Percentiles rank a stretch among this genome's conserved stretches.
phyloP scores from a whole-genome alignment of 2,888 invertebrate species.

The Phania funesta region DNA sequence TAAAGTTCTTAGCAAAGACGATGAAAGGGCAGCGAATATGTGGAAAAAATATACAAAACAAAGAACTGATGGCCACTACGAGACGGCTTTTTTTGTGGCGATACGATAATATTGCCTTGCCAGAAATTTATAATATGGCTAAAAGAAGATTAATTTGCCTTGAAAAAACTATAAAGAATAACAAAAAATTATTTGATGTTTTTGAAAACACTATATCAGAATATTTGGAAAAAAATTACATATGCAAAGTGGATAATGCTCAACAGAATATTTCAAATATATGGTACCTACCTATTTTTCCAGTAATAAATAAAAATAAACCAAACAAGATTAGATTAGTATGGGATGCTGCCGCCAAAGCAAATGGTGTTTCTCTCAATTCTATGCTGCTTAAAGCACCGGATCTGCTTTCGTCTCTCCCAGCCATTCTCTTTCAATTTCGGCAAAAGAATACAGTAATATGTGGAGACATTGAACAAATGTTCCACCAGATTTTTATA shows the following conservation, averaged over 20 bases:
- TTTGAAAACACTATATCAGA: slow-evolving; percentile 40
- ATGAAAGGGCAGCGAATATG: slow-evolving; percentile 1
- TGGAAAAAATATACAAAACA: slow-evolving; percentile 8
- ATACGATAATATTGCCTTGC: slow-evolving; percentile 4
- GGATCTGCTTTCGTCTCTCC: slow-evolving; percentile 55
- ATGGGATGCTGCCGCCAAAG: slow-evolving; percentile 49
- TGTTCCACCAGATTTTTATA: slow-evolving; percentile 61
- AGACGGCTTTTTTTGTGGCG: slow-evolving; percentile 24
- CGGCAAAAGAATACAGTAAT: slow-evolving; percentile 48
- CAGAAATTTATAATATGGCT: slow-evolving; percentile 37
- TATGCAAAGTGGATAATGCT: no score
- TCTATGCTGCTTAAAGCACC: slow-evolving; percentile 50
- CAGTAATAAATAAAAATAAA: slow-evolving; percentile 67
- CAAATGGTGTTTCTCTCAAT: slow-evolving; percentile 57
- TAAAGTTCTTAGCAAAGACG: not conserved
- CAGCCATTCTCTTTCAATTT: slow-evolving; percentile 60
- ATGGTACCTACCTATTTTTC: slow-evolving; percentile 64
- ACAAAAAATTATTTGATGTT: not conserved
- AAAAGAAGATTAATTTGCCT: slow-evolving; percentile 10
- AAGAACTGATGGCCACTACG: slow-evolving; percentile 14
- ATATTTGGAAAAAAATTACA: no score
- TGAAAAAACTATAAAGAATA: not conserved
- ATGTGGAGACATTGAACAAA: slow-evolving; percentile 41
- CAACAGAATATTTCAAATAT: slow-evolving; percentile 37
- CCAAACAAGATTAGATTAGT: slow-evolving; percentile 30